Evolutionary conservation across 2,113 vertebrate genomes (phyloP).

Genomic region (Eurypyga helias): DNA sequence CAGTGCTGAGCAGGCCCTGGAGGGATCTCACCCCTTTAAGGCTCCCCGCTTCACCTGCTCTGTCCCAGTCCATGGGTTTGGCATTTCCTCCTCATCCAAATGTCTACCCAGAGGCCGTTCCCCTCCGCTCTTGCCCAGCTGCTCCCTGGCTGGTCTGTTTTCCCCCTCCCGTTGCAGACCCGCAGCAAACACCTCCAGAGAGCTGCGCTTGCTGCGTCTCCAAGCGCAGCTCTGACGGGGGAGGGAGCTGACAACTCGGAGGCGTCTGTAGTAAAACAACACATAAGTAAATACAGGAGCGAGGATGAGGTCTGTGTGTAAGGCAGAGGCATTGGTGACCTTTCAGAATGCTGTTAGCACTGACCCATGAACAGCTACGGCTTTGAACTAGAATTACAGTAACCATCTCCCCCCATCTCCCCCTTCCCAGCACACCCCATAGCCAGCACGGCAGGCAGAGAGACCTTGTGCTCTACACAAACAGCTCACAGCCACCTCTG

Average conservation of each 20-base stretch:
- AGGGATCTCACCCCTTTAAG: not conserved
- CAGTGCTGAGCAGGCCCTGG: not conserved
- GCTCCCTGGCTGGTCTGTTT: not conserved
- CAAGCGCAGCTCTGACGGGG: not conserved
- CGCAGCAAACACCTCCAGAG: not conserved
- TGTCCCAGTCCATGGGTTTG: not conserved
- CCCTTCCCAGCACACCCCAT: not conserved
- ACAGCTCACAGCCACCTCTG: not conserved
- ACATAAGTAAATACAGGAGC: fast-evolving
- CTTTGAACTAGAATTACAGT: not conserved
- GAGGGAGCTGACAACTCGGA: not conserved
- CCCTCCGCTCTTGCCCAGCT: not conserved
- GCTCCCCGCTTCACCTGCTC: not conserved
- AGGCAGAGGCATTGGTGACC: not conserved
- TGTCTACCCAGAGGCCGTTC: not conserved
- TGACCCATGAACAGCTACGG: constrained; percentile 3
- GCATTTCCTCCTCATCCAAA: not conserved
- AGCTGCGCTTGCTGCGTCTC: not conserved
- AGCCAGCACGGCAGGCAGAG: fast-evolving
- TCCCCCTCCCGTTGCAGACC: not conserved
- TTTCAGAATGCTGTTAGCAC: not conserved
- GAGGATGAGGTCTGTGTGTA: not conserved
- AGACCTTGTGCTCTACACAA: not conserved
- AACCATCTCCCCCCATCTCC: not conserved
- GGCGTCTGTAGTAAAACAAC: not conserved